Evolutionary conservation across 92 coral and sea anemone genomes (phyloP), one percentile per base, ranked within the genome.

Genomic region (Diadumene lineata): DNA sequence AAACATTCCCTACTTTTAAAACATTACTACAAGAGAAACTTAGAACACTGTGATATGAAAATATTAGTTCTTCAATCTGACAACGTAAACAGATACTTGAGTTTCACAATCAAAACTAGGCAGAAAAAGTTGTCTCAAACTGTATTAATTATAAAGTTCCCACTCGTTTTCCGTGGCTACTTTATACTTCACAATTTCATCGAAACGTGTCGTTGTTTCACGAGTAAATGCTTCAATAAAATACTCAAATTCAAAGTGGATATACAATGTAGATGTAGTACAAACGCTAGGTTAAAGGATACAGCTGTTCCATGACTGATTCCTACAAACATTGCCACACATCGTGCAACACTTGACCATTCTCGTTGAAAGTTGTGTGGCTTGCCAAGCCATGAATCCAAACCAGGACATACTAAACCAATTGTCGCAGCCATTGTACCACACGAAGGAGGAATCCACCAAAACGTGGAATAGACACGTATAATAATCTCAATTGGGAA

Each of bases 371-470:
- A 78, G 64, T 88, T 86, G 77, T 92, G 92, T 56, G 99, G 90
- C 92, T 84, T 85, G 71, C 99, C 99, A 72, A 96, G 90, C 79
- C 96, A 85, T 21, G 93, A 84, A 64, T 96, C 99, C 9, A 88
- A 73, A 66, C 97, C 90, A 25, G 99, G 99, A 69, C 94, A 96
- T 22, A 89, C 84, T 34, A 96, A 70, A 56, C 99, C 99, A 68
- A 96, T 84, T 1, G 88, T 81, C 4, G 94, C 92, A 9, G 99
- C 97, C 75, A 90, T 89, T 33, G 97, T 92, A 7, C 99, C 99
- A 60, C 96, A 96, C 0, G 94, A 88, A 1, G 97, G 99, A 55
- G 99, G 91, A 58, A 96, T 92, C 99, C 99, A 96, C 96, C 97
- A 96, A 32, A 84, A 86, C 50, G 94, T 77, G 55, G 97, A 83